Conservation (phyloP, 2,797 vertebrate species). For the Eremophila alpestris region DNA sequence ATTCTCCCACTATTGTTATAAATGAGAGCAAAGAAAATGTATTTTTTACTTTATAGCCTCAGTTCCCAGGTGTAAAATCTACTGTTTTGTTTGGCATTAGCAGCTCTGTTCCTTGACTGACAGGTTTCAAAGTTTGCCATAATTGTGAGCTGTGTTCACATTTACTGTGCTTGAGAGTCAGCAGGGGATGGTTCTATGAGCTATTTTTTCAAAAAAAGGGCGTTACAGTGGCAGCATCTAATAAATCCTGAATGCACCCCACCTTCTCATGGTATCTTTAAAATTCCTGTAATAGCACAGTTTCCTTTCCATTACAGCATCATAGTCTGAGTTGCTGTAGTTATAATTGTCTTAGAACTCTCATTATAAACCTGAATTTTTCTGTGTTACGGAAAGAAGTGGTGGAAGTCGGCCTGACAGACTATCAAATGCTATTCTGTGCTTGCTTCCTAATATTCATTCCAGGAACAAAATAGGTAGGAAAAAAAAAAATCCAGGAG, state of each 20-base stretch:
- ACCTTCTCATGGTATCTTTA: background rate
- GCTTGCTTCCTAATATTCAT: background rate
- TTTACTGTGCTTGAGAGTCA: slow-evolving; percentile 47
- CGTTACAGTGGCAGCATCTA: background rate
- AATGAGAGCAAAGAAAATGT: slow-evolving; percentile 41
- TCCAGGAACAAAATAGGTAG: background rate
- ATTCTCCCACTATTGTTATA: background rate
- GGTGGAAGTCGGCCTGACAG: background rate
- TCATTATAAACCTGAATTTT: background rate
- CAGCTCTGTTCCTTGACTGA: background rate
- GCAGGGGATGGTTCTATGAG: background rate
- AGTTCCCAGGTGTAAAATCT: slow-evolving; percentile 3
- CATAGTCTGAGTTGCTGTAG: background rate
- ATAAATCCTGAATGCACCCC: slow-evolving; percentile 16
- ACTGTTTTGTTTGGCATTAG: slow-evolving; percentile 42
- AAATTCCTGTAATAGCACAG: background rate
- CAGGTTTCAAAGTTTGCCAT: background rate
- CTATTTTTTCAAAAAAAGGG: slow-evolving; percentile 48
- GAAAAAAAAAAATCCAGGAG: background rate
- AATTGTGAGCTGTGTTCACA: background rate
- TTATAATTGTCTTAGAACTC: background rate
- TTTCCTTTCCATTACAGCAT: background rate
- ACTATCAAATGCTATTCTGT: background rate
- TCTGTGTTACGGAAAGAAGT: background rate
- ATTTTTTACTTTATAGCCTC: slow-evolving; percentile 28